Base-by-base conservation (phyloP, 1,140 invertebrate species). In the Drosophila oshimai region DNA sequence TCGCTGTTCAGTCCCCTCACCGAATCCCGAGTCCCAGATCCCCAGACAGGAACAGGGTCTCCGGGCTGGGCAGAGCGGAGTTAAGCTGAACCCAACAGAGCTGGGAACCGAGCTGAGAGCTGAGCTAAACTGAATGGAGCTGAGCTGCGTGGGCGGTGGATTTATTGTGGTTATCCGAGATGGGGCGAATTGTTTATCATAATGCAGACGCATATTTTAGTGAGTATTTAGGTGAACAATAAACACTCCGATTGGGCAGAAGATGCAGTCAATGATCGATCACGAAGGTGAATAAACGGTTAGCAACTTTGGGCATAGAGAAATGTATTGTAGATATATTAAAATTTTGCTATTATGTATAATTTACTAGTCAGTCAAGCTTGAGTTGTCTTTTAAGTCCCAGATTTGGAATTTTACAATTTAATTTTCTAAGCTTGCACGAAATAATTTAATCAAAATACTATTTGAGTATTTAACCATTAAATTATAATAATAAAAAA, bases 181-280 rank as follows among this genome's bases (percentile, higher is more conserved):
- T 46, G 37, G 42, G 47, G 55, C 34, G 74, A 75, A 86, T 72
- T 75, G 79, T 84, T 78, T 84, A 84, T 70, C 79, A 83, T 83
- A 77, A 69, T 83, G 58, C 58, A 78, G 74, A 73, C 74, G 74
- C 54, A 83, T 61, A 78, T 61, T 83, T 78, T 77, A 84, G 57
- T 45, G 54, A 77, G 64, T 84, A 71, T 84, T 84, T 84, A 84
- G 83, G 65, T 62, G 67, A 72, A 74, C 51, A 46, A 51, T 68
- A 79, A 72, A 72, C 64, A 71, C 45, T 39, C 34, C 31, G 62
- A 64, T 71, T 44, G 15, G 26, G 24, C 41, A 28, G 7, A 34
- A 28, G 24, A 22, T 12, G 7, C 17, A 42, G 5, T 15, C 6
- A 20, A 29, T 22, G 26, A 20, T 33, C 26, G 4, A 18, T 18